Conservation (phyloP, 2,113 vertebrate genomes). For the Mustela lutreola region DNA sequence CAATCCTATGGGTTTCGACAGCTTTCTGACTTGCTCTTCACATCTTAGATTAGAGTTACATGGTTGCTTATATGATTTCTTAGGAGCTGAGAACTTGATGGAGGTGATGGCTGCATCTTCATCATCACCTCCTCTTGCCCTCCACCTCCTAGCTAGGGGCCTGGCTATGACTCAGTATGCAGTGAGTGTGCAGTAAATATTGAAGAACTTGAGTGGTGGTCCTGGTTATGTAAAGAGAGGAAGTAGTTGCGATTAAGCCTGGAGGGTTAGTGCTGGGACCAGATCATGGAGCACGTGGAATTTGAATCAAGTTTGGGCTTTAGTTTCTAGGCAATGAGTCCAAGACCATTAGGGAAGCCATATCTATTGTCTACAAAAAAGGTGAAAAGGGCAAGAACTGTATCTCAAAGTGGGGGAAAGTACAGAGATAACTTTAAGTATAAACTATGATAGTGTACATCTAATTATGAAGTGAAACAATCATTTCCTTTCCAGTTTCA, state of each 20-base stretch:
- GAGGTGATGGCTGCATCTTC: background rate
- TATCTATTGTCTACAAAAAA: background rate
- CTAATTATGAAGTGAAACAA: background rate
- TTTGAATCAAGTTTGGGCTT: background rate
- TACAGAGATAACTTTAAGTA: background rate
- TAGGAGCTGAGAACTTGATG: background rate
- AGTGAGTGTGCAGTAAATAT: fast-evolving
- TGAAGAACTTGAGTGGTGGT: background rate
- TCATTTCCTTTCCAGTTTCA: background rate
- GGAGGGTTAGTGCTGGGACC: background rate
- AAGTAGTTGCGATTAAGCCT: background rate
- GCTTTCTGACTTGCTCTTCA: background rate
- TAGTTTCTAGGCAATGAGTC: background rate
- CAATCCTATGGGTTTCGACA: background rate
- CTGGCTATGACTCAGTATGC: background rate
- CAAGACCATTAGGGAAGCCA: background rate
- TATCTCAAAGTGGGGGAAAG: background rate
- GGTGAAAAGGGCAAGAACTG: background rate
- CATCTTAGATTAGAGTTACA: background rate
- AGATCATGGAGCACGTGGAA: background rate
- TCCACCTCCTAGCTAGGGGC: too few relatives aligned
- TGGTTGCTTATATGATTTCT: background rate
- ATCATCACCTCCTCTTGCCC: background rate
- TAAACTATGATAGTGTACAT: background rate
- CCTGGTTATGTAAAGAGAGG: background rate